Conservation (phyloP, 2,888 invertebrate species). For the Apamea crenata region DNA sequence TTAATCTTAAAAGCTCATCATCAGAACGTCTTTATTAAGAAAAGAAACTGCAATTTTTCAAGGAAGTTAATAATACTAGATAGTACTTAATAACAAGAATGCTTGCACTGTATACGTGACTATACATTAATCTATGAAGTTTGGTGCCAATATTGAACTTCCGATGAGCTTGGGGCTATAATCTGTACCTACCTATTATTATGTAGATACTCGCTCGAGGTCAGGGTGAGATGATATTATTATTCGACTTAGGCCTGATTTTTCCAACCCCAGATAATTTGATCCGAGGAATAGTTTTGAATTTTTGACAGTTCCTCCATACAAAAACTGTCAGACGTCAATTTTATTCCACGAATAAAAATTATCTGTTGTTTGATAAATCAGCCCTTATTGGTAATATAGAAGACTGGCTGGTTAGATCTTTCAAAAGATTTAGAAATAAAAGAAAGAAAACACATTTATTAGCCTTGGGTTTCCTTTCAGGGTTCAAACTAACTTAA, state of each 20-base stretch:
- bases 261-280: too few relatives aligned
- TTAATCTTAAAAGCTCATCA: neutral
- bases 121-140: slow-evolving; percentile 31
- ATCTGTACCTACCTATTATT: slow-evolving; percentile 34
- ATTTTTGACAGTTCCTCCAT: too few relatives aligned
- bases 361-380: too few relatives aligned
- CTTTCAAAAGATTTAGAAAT: neutral
- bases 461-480: too few relatives aligned
- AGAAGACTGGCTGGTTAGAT: neutral
- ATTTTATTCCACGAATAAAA: too few relatives aligned
- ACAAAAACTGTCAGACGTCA: too few relatives aligned
- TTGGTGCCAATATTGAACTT: slow-evolving; percentile 46
- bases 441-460: too few relatives aligned
- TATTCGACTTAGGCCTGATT: too few relatives aligned
- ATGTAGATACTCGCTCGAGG: slow-evolving; percentile 36
- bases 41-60: neutral
- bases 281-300: too few relatives aligned
- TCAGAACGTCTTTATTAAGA: too few relatives aligned
- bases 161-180: slow-evolving; percentile 19
- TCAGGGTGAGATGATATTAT: slow-evolving; percentile 31
- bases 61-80: neutral
- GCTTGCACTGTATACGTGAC: slow-evolving; percentile 16
- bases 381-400: neutral
- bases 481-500: neutral
- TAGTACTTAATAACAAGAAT: neutral